Conservation (phyloP, 2,888 invertebrate species). For the Exephanes ischioxanthus region DNA sequence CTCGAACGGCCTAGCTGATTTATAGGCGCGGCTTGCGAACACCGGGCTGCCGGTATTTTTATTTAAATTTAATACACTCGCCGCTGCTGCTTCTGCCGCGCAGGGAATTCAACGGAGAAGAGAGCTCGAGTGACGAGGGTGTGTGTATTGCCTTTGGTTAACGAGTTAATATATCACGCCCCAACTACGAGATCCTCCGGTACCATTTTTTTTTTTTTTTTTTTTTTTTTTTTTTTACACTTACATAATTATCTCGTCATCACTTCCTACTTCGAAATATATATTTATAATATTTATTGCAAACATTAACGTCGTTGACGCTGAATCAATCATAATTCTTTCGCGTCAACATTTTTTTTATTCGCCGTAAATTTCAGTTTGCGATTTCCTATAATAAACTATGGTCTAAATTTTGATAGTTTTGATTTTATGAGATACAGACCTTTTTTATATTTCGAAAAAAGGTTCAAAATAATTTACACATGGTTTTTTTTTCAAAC, state of each 20-base stretch:
- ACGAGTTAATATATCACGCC: constrained; percentile 38
- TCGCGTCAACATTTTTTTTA: background rate
- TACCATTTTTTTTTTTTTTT: constrained; percentile 14
- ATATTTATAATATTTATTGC: too few species aligned
- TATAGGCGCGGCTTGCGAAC: constrained; percentile 83
- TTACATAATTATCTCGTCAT: constrained; percentile 9
- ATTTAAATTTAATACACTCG: constrained; percentile 85
- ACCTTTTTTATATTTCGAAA: too few species aligned
- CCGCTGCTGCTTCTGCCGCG: constrained; percentile 10
- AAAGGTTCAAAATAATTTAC: too few species aligned
- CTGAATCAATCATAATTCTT: background rate
- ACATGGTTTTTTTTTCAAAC: too few species aligned
- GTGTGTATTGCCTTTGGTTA: constrained; percentile 40
- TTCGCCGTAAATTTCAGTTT: too few species aligned
- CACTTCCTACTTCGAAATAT: background rate
- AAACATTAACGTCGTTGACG: too few species aligned
- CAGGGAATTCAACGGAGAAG: constrained; percentile 29
- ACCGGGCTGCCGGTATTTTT: constrained; percentile 84
- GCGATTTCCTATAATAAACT: too few species aligned
- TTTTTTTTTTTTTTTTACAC: background rate
- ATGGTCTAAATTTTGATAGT: too few species aligned
- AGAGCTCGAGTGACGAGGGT: constrained; percentile 47
- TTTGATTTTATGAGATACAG: too few species aligned
- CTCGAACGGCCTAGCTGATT: constrained; percentile 82
- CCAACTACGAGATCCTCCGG: constrained; percentile 16